Base-by-base conservation (phyloP, 1,140 invertebrate genomes). In the Colletes latitarsis region DNA sequence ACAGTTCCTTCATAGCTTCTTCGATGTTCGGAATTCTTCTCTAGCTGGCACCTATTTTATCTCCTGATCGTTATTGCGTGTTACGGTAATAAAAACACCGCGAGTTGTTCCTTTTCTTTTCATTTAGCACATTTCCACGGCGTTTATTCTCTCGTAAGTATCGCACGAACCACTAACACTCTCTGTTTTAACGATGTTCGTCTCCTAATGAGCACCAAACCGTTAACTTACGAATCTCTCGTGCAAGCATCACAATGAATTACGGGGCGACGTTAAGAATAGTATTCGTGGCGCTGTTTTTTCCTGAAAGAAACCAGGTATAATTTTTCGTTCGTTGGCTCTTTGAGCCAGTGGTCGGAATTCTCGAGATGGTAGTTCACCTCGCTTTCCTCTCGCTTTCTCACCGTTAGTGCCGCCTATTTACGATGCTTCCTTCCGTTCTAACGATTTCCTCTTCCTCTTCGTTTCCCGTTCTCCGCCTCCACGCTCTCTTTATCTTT, bases 351-450 rank as follows among this genome's bases (percentile, higher is more conserved):
- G 15, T 46, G 5, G 14, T 57, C 14, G 57, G 9, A 41, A 63
- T 78, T 39, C 49, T n/a, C 58, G 69, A 63, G 73, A 49, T 60
- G 19, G 68, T 57, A 8, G 6, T 64, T 66, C 52, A 30, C 30
- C 73, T 70, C 17, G 57, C 57, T 71, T 53, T 71, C 57, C 67
- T 77, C 76, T 70, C 57, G 68, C 19, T 74, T 74, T 80, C 71
- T 66, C 62, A 57, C 68, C 70, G 60, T 67, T 58, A 58, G 71
- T 30, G 52, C 62, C 62, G 71, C 53, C 21, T 73, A 74, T 80
- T 80, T 80, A 66, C 60, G 62, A 73, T 66, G 19, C 77, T 66
- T 52, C 62, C 71, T 67, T 67, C 70, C 62, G 77, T 79, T 74
- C 77, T 63, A 49, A 19, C 10, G 62, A 58, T 58, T 74, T 66